Evolutionary conservation across 2,797 vertebrate genomes (phyloP).

Genomic region (Centroberyx gerrardi): DNA sequence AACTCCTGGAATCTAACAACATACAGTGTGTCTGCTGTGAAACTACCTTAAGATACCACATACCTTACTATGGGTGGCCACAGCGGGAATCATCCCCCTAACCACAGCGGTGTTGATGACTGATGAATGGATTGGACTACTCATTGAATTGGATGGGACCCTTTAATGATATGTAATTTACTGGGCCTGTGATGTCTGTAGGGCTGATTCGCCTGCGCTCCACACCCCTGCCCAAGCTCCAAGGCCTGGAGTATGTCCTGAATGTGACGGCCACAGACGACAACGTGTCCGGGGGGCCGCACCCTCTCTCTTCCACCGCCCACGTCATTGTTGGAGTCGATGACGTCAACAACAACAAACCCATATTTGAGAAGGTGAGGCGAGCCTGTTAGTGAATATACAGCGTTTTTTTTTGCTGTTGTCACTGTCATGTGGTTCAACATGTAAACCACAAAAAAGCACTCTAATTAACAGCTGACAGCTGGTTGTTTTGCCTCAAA

Average conservation of each 20-base stretch:
- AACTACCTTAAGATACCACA: constrained; percentile 16
- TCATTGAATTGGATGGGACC: constrained; percentile 20
- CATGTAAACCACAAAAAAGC: no score
- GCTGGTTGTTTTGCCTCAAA: constrained; percentile 22
- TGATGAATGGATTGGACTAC: constrained; percentile 48
- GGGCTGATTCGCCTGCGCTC: constrained; percentile 91
- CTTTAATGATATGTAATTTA: constrained; percentile 51
- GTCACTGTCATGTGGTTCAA: constrained; percentile 15
- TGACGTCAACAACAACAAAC: constrained; percentile 95
- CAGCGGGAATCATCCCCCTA: constrained; percentile 48
- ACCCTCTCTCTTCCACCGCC: constrained; percentile 85
- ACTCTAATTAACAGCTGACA: constrained; percentile 20
- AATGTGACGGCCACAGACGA: constrained; percentile 91
- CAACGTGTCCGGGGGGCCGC: constrained; percentile 89
- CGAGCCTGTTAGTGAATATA: neutral
- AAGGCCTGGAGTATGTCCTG: constrained; percentile 91
- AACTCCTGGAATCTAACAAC: constrained; percentile 44
- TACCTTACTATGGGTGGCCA: constrained; percentile 49
- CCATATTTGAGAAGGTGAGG: constrained; percentile 91
- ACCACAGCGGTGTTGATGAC: constrained; percentile 26
- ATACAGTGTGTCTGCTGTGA: constrained; percentile 44
- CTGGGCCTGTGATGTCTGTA: constrained; percentile 70
- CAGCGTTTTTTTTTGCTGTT: constrained; percentile 34
- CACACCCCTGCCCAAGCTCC: constrained; percentile 87
- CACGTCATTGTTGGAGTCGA: constrained; percentile 90